Evolutionary conservation across 2,888 invertebrate genomes (phyloP).

Genomic region (Agrotis ipsilon): DNA sequence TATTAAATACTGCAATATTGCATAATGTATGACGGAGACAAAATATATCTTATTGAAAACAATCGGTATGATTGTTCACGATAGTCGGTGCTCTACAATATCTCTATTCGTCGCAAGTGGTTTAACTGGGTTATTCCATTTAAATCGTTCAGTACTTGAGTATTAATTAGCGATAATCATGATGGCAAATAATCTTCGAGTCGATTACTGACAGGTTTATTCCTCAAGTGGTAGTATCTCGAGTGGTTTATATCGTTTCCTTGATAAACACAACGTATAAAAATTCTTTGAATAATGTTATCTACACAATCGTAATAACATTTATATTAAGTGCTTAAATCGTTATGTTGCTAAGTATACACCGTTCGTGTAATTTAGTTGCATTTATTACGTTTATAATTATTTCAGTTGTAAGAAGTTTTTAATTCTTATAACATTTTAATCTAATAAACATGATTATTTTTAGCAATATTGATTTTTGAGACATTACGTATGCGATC

Average conservation of each 20-base stretch:
- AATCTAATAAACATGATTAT: background rate
- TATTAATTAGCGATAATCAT: conserved; percentile 88
- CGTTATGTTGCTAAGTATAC: conserved; percentile 7
- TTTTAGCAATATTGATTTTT: conserved; percentile 17
- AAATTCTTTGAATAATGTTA: conserved; percentile 66
- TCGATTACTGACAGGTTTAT: conserved; percentile 82
- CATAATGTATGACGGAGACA: conserved; percentile 83
- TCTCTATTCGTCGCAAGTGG: conserved; percentile 78
- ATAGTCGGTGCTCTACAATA: conserved; percentile 74
- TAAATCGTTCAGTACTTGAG: conserved; percentile 84
- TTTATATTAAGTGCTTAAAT: conserved; percentile 35
- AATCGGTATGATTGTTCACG: conserved; percentile 78
- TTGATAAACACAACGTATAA: conserved; percentile 69
- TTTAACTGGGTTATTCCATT: conserved; percentile 88
- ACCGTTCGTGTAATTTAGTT: background rate
- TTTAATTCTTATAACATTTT: background rate
- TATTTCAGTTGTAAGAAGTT: background rate
- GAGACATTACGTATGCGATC: conserved; percentile 22
- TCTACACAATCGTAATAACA: conserved; percentile 51
- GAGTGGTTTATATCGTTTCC: conserved; percentile 77
- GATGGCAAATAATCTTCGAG: conserved; percentile 81
- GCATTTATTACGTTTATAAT: background rate
- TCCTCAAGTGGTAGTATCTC: conserved; percentile 79
- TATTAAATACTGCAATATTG: conserved; percentile 82
- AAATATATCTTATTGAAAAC: conserved; percentile 73